Evolutionary conservation across 1,140 invertebrate species (phyloP).

Genomic region (Achatina immaculata): DNA sequence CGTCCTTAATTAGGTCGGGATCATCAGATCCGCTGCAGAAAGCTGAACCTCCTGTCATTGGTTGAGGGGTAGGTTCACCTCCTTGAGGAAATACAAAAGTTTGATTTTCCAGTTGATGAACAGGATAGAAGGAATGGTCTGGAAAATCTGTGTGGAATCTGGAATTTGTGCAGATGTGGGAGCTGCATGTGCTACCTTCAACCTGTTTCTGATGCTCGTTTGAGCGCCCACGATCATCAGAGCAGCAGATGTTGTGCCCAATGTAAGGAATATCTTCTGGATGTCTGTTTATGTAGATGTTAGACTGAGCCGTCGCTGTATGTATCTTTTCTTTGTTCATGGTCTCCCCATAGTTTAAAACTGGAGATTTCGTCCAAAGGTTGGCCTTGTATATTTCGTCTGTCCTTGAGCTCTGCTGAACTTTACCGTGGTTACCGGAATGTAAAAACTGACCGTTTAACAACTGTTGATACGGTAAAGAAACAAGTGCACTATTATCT

Average conservation of each 20-base stretch:
- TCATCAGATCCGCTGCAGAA: background rate
- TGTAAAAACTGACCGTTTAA: background rate
- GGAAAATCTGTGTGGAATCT: background rate
- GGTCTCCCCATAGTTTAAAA: too few species aligned
- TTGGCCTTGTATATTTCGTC: background rate
- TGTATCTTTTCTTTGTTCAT: background rate
- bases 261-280: background rate
- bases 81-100: too few species aligned
- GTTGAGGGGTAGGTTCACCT: too few species aligned
- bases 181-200: background rate
- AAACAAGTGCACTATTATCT: background rate
- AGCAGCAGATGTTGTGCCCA: background rate
- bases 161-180: background rate
- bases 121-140: background rate
- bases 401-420: background rate
- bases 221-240: background rate
- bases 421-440: background rate
- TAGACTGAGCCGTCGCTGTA: background rate
- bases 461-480: background rate
- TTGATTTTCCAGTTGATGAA: too few species aligned
- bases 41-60: too few species aligned
- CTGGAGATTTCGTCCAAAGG: too few species aligned
- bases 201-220: background rate
- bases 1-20: slow-evolving; percentile 23
- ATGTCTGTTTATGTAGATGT: background rate